Percentiles rank a stretch among this genome's conserved stretches.
Evolutionary conservation across 2,113 vertebrate genomes (phyloP).

Genomic region (Anser brachyrhynchus): DNA sequence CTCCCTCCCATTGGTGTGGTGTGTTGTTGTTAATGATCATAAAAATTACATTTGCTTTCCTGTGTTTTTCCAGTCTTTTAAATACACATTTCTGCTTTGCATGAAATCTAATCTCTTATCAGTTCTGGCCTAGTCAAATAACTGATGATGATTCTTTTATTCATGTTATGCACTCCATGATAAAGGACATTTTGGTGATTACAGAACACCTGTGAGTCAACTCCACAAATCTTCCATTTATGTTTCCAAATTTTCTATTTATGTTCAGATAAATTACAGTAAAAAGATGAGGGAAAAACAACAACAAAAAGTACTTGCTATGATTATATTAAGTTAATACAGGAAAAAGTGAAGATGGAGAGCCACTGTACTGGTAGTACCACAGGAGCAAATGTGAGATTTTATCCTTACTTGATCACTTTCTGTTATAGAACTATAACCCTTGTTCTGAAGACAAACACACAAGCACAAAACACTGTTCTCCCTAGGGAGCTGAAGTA

Average conservation of each 20-base stretch:
- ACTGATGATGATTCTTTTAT: neutral
- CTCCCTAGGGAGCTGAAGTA: neutral
- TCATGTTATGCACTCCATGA: neutral
- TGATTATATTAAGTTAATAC: neutral
- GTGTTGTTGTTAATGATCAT: neutral
- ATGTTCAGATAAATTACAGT: neutral
- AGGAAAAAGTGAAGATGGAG: neutral
- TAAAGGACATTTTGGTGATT: neutral
- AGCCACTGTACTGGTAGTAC: neutral
- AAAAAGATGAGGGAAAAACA: neutral
- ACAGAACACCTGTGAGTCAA: neutral
- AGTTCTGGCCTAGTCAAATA: neutral
- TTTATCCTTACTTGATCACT: neutral
- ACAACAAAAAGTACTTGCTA: neutral
- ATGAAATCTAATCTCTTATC: neutral
- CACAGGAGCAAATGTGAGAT: neutral
- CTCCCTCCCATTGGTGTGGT: rapidly evolving
- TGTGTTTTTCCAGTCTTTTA: neutral
- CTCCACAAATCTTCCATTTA: neutral
- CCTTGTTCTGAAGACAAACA: neutral
- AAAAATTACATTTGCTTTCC: neutral
- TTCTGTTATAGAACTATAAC: neutral
- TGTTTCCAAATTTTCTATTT: neutral
- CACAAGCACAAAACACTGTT: neutral
- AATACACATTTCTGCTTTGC: neutral